These are phyloP conservation scores for Margaritifera margaritifera DNA, from an alignment of 2,888 invertebrate species.

Conservation along the genomic window DNA sequence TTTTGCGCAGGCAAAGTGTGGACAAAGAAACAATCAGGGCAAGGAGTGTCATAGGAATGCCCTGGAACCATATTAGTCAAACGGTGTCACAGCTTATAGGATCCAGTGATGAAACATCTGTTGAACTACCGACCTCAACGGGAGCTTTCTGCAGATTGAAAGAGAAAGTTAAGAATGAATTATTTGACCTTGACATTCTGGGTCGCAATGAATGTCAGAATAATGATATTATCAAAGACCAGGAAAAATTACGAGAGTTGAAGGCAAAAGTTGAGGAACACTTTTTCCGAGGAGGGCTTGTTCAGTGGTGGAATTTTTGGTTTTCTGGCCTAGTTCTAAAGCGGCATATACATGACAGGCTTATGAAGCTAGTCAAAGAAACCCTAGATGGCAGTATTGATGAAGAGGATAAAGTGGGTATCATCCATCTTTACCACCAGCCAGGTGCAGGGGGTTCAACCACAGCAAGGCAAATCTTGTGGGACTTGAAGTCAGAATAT, in stretches of 20 bases:
- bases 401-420: constrained; percentile 37
- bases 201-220: constrained; percentile 30
- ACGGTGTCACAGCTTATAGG: constrained; percentile 24
- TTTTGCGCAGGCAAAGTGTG: constrained; percentile 29
- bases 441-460: constrained; percentile 60
- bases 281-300: constrained; percentile 46
- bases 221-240: constrained; percentile 9
- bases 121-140: constrained; percentile 41
- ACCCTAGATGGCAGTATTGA: constrained; percentile 28
- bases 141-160: constrained; percentile 40
- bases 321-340: constrained; percentile 38
- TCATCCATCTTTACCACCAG: constrained; percentile 48
- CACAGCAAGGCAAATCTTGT: constrained; percentile 50
- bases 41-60: constrained; percentile 46
- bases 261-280: constrained; percentile 25
- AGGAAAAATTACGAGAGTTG: constrained; percentile 6
- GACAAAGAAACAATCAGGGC: constrained; percentile 27
- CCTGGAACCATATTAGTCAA: constrained; percentile 47
- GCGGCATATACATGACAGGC: constrained; percentile 30
- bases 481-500: constrained; percentile 44
- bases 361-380: constrained; percentile 21
- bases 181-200: constrained; percentile 47
- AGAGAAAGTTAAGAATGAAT: constrained; percentile 38
- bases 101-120: constrained; percentile 7
- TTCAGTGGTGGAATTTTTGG: constrained; percentile 54